Evolutionary conservation across 2,797 vertebrate genomes (phyloP), one percentile per base, ranked within the genome.

Genomic region (Smutsia temminckii): DNA sequence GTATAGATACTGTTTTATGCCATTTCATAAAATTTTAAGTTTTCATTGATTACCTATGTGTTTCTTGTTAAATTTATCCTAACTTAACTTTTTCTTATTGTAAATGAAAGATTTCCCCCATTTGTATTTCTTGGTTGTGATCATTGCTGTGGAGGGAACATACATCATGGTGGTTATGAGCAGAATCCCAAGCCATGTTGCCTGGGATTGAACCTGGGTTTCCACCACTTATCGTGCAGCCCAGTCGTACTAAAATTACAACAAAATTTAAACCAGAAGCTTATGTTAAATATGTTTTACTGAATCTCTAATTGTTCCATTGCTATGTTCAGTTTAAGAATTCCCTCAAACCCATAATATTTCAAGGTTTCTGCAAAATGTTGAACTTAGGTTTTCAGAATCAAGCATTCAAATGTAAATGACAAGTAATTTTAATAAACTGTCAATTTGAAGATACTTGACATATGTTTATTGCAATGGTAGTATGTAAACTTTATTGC

Each of bases 341-440:
- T 88, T 61, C 86, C 40, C 49, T 90, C 20, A 85, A 85, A 88
- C 27, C 32, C 85, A 83, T 85, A 83, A 63, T 78, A 83, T 93
- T 91, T 23, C 0, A 55, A 90, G 13, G 5, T 90, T 93, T 87
- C 75, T 91, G n/a, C 16, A 75, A 93, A 95, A 83, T 53, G 12
- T 40, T 71, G 53, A 87, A 59, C 89, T 92, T 87, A 71, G 23
- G 29, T 93, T 93, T 97, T 92, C 78, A 85, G 85, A 91, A 77
- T 85, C 53, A 72, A 79, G 25, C 78, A 72, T 77, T 94, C 68
- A 91, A 49, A 63, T 87, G 11, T 34, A 93, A 89, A 92, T 86
- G 27, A 7, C 53, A 93, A 53, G 16, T 81, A 72, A 63, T 93
- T 91, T 88, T 77, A 84, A 69, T 87, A 86, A 91, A 53, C 3